Base-by-base conservation (phyloP, 23 tunicate genomes). In the Halocynthia roretzi region DNA sequence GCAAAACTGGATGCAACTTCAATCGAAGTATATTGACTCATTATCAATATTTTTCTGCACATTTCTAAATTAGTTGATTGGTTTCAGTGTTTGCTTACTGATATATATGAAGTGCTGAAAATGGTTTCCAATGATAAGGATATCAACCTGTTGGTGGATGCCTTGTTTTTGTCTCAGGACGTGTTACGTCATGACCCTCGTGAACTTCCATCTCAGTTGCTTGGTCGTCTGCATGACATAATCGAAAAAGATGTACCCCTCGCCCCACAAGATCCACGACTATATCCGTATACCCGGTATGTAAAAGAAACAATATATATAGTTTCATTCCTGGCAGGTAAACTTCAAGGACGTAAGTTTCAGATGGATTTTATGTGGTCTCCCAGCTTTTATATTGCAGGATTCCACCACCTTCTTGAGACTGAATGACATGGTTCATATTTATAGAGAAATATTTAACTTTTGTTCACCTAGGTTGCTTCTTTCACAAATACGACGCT, bases 251-350 rank as follows among this genome's bases (percentile, higher is more conserved):
- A 92, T 56, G 79, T 82, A 60, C 98, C 98, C 14, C 50, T 86
- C 31, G 98, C 98, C 5, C 68, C 93, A 49, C 50, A 87, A 70
- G 98, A 92, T 54, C 98, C 98, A 53, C 72, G 98, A 68, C 86
- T 75, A 62, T 92, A 82, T 82, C 98, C 98, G 7, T 82, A 50
- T 22, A 75, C 81, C 75, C 82, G 88, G 98, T 92, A 54, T 71
- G 40, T 58, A 56, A 56, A 10, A 56, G 17, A 58, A 58, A 14
- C 2, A 15, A n/a, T 14, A 58, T 58, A 58, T 1, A 58, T 58
- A 58, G n/a, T 14, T n/a, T 15, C 15, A 58, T 14, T 14, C n/a
- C 17, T 14, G 15, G 63, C 15, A 58, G 17, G 15, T 58, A n/a
- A 2, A 58, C 63, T n/a, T 14, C 17, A 15, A n/a, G 63, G 2